A percentile compares a stretch with the other conserved stretches of the same genome.
Conservation (phyloP, 2,113 vertebrate genomes). For the Chamaetylas fuelleborni region DNA sequence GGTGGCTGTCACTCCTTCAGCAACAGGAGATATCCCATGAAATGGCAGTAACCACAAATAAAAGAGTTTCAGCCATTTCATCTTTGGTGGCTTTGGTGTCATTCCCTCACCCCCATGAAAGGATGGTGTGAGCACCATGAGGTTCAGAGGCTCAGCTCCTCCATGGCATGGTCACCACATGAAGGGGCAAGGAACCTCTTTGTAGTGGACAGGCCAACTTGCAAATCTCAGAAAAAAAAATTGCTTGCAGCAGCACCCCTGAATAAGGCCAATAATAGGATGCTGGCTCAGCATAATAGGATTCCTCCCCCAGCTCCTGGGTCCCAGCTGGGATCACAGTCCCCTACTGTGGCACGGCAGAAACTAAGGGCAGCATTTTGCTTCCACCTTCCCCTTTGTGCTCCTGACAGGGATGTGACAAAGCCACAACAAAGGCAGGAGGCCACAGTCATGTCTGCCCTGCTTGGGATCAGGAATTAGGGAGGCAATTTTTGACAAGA, state of each 20-base stretch:
- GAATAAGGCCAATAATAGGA: background rate
- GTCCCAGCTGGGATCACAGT: accelerated
- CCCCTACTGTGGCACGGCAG: background rate
- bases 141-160: background rate
- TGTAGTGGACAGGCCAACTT: background rate
- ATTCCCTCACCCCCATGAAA: background rate
- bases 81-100: background rate
- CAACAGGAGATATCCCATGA: background rate
- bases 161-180: accelerated
- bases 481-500: background rate
- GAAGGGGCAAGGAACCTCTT: background rate
- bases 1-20: background rate
- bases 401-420: background rate
- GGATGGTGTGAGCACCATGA: accelerated
- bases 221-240: background rate
- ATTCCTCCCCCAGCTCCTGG: background rate
- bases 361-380: background rate
- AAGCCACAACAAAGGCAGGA: accelerated
- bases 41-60: background rate
- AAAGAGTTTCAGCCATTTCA: background rate
- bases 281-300: background rate
- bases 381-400: accelerated
- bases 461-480: background rate
- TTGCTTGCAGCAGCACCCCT: background rate
- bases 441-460: background rate